Conservation (phyloP, 2,797 vertebrate genomes). For the Echeneis naucrates region DNA sequence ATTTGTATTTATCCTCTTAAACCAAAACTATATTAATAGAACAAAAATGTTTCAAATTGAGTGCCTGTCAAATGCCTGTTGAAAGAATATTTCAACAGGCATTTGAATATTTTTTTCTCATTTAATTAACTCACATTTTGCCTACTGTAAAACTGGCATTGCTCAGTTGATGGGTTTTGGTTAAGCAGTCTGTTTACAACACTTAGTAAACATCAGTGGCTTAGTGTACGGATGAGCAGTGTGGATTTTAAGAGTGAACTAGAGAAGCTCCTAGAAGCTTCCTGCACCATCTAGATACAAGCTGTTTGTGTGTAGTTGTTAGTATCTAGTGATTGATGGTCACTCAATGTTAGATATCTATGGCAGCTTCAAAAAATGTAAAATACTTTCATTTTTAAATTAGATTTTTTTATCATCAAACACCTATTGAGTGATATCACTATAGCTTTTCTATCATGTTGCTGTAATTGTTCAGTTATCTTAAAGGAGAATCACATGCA, state of each 20-base stretch:
- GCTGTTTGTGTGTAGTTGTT: neutral
- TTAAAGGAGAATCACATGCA: neutral
- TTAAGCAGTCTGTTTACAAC: slow-evolving; percentile 1
- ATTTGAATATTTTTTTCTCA: neutral
- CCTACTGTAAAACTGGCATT: neutral
- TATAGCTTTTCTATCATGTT: neutral
- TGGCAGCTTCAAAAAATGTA: neutral
- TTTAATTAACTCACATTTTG: neutral
- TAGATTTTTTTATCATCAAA: neutral
- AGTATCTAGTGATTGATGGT: neutral
- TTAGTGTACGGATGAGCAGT: neutral
- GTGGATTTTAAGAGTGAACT: neutral
- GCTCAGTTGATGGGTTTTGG: neutral
- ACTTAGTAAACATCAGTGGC: no score
- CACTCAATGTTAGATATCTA: neutral
- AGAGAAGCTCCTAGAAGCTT: neutral
- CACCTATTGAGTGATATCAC: neutral
- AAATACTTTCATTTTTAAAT: neutral
- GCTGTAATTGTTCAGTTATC: neutral
- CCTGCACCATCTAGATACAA: neutral
- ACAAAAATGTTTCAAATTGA: neutral
- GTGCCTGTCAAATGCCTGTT: neutral
- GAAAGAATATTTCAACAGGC: no score
- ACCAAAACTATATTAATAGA: neutral
- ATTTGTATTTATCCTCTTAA: neutral